Evolutionary conservation across 2,797 vertebrate species (phyloP).

Genomic region (Ciconia nigra): DNA sequence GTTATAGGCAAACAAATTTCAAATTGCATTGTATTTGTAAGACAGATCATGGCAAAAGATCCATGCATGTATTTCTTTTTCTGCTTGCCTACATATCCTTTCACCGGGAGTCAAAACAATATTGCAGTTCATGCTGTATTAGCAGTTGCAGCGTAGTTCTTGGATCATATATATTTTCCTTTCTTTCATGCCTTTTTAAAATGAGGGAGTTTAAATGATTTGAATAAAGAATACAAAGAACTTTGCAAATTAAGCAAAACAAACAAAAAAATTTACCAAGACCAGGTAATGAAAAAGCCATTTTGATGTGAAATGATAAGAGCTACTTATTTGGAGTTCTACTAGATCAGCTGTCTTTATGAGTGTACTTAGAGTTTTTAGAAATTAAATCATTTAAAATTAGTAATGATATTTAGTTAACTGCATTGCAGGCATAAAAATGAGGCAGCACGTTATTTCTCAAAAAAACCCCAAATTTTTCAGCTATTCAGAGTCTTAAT

Average conservation of each 20-base stretch:
- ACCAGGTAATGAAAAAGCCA: not conserved
- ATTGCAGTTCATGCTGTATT: not conserved
- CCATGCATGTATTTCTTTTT: not conserved
- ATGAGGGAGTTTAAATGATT: not conserved
- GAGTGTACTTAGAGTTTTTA: not conserved
- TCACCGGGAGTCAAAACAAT: not conserved
- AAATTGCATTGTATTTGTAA: not conserved
- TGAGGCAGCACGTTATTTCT: not conserved
- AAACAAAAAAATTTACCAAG: not conserved
- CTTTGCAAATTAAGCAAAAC: not conserved
- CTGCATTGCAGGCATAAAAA: not conserved
- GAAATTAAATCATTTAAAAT: not conserved
- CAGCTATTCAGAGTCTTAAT: not conserved
- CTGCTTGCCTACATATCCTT: not conserved
- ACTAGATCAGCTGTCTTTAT: not conserved
- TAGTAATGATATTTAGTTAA: not conserved
- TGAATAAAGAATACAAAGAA: not conserved
- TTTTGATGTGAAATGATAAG: not conserved
- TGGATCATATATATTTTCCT: not conserved
- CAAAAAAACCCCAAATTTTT: not conserved
- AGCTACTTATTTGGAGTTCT: not conserved
- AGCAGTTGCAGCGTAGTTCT: not conserved
- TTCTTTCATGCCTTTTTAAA: not conserved
- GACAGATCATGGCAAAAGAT: not conserved
- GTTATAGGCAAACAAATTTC: not conserved